Base-by-base conservation (phyloP, 2,888 invertebrate species). In the Eucera pruinosa region DNA sequence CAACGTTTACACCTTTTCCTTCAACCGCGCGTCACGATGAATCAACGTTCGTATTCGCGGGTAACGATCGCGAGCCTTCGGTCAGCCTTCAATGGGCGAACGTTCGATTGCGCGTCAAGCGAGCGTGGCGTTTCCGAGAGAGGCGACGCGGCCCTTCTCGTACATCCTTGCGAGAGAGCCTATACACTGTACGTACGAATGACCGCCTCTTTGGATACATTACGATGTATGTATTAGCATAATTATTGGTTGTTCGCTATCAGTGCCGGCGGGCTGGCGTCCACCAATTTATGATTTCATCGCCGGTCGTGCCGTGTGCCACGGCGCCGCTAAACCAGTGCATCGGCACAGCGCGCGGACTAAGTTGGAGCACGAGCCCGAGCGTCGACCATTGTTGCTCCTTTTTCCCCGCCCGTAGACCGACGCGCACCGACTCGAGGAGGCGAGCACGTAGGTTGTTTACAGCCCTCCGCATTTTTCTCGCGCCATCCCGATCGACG, bases 271-370 rank as follows among this genome's bases (percentile, higher is more conserved):
- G 90, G 89, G 88, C 87, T 83, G 83, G 86, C 87, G 87, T 90
- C 87, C 86, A 80, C 89, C 89, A 88, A 90, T 90, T 90, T 90
- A 90, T 90, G 90, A 90, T 90, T 90, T 90, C 89, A 90, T 89
- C 88, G 89, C 88, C 85, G 86, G 87, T 80, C 80, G 82, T 72
- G 83, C 86, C 84, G 84, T 78, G 86, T 71, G 84, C 83, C 76
- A 77, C 66, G n/a, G 50, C 45, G 80, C 65, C 79, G 82, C 84
- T 76, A 70, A 82, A 82, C 69, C 81, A 78, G 81, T 78, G 74
- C 74, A 78, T 68, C 77, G 82, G 80, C 77, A 77, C 78, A 81
- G 70, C 58, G 77, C 50, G 55, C 36, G 9, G 45, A 48, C 36
- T 48, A 25, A 45, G 45, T 57, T 57, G 25, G 65, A 66, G 66